Evolutionary conservation across 2,888 invertebrate species (phyloP).

Genomic region (Heterodera filipjevi): DNA sequence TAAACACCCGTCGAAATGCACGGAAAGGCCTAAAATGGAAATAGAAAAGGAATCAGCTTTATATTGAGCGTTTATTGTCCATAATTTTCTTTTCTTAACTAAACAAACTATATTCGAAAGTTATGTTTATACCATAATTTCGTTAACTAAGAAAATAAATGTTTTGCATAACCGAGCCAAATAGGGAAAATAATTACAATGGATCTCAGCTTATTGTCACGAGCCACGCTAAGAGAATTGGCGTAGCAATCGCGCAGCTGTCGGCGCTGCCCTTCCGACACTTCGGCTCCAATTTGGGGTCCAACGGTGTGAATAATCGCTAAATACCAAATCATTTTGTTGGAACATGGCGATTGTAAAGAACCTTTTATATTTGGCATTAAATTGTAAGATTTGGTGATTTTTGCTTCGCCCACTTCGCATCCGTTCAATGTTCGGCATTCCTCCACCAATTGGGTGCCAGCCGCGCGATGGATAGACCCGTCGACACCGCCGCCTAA

Average conservation of each 20-base stretch:
- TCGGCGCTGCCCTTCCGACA: constrained; percentile 73
- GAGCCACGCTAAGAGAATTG: constrained; percentile 72
- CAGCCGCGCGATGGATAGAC: constrained; percentile 83
- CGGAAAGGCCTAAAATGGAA: constrained; percentile 75
- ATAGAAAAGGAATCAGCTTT: neutral
- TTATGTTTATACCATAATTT: too few relatives aligned
- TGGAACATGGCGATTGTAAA: neutral
- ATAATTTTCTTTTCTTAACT: too few relatives aligned
- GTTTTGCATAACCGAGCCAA: too few relatives aligned
- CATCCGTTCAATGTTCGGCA: constrained; percentile 78
- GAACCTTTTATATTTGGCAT: constrained; percentile 43
- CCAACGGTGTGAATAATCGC: constrained; percentile 89
- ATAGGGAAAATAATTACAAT: constrained; percentile 69
- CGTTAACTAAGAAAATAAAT: too few relatives aligned
- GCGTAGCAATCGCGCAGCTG: constrained; percentile 76
- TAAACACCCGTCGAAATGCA: constrained; percentile 89
- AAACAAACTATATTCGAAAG: too few relatives aligned
- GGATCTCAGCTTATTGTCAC: constrained; percentile 70
- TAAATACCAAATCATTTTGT: constrained; percentile 67
- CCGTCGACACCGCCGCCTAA: constrained; percentile 76
- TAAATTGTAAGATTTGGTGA: constrained; percentile 78
- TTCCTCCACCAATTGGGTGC: constrained; percentile 72
- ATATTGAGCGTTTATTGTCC: too few relatives aligned
- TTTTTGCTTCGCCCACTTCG: constrained; percentile 77
- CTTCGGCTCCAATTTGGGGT: constrained; percentile 69